Percentiles rank a stretch among this genome's conserved stretches.
Evolutionary conservation across 1,140 invertebrate species (phyloP).

Genomic region (Mizuhopecten yessoensis): DNA sequence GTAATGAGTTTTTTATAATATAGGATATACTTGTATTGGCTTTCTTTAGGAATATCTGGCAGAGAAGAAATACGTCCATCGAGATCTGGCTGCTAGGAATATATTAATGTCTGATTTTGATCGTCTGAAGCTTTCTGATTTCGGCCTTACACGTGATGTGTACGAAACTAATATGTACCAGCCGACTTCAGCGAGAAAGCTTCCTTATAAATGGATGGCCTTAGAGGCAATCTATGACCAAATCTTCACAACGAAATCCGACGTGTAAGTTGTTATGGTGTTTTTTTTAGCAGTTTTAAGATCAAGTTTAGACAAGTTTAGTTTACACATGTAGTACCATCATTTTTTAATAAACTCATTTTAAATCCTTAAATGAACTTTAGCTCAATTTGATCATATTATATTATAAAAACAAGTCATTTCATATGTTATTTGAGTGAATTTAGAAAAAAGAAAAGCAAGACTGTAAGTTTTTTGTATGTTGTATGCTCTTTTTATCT

Average conservation of each 20-base stretch:
- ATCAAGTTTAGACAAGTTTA: no score
- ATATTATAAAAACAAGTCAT: no score
- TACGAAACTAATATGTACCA: conserved; percentile 83
- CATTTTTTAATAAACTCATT: no score
- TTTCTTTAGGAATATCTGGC: conserved; percentile 79
- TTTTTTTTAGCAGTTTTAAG: no score
- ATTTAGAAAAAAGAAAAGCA: no score
- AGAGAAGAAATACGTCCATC: conserved; percentile 76
- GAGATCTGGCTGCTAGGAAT: conserved; percentile 96
- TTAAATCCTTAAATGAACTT: no score
- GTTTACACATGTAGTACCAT: no score
- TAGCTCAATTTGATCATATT: no score
- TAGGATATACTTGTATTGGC: no score
- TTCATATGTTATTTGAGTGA: no score
- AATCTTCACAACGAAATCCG: conserved; percentile 82
- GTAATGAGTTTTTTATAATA: no score
- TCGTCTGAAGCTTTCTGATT: conserved; percentile 86
- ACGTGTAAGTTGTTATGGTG: conserved; percentile 83
- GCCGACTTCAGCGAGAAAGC: conserved; percentile 77
- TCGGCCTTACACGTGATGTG: conserved; percentile 84
- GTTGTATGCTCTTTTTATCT: conserved; percentile 45
- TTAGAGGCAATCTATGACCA: conserved; percentile 83
- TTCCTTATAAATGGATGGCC: conserved; percentile 84
- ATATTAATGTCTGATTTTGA: conserved; percentile 93
- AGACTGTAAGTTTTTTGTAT: not conserved